Evolutionary conservation across 2,113 vertebrate species (phyloP), one percentile per base, ranked within the genome.

Genomic region (Myotis brandtii): DNA sequence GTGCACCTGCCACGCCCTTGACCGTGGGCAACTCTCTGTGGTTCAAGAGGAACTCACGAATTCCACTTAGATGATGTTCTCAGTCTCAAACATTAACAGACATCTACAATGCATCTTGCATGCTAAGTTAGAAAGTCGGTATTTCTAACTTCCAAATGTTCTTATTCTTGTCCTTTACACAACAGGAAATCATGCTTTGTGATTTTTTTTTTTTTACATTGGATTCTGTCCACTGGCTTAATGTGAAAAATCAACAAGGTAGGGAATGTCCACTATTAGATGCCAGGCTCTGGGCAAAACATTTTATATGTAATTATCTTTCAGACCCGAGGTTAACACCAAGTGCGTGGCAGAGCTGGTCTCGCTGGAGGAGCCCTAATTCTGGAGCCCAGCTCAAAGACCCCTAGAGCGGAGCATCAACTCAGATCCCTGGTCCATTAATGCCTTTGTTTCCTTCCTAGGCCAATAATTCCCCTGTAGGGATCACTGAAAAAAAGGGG

Each of bases 11-110:
- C 77, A 86, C 50, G 18, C 50, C 84, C 80, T 10, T n/a, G 40
- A 21, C 67, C 54, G 7, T 2, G 25, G 87, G 43, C 37, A 84
- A 23, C 8, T 1, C 9, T 20, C 72, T 0, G 3, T 64, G 34
- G 79, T 67, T 87, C 54, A 70, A 87, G 91, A 59, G 40, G 23
- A 69, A 40, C 32, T 73, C 12, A 23, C 34, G 37, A 77, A 73
- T 85, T 76, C 81, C 91, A 82, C 72, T 82, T 59, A 73, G 34
- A 46, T 77, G 40, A 86, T 40, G 83, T 23, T 13, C 56, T 77
- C 56, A 21, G 30, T n/a, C 67, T 93, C 81, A 40, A 75, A 67
- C 20, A 7, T 32, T 20, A 48, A 14, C 18, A 80, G 23, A 34
- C 40, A 32, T 27, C 66, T 9, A 23, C 54, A 34, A 96, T 48